Evolutionary conservation across 2,797 vertebrate genomes (phyloP), one percentile per base, ranked within the genome.

Genomic region (Chelon auratus): DNA sequence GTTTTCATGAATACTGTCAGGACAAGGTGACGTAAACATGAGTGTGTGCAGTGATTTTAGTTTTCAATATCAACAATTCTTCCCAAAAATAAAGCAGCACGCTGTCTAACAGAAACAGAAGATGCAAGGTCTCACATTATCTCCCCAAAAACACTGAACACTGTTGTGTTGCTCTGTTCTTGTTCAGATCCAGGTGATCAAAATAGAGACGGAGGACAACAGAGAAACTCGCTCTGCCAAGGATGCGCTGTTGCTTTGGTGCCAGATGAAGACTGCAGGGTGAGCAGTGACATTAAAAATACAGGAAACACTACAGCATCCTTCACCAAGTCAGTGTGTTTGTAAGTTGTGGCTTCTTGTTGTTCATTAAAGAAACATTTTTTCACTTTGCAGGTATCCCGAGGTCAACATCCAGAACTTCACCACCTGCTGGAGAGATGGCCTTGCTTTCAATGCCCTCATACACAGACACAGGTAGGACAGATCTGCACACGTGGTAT

Each of bases 401-500:
- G 96, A 97, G 77, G 96, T 98, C n/a, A 98, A 96, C 91, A 97
- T 99, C 88, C 96, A 98, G 90, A 99, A 99, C 92, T 99, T 99
- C 87, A 99, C 97, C 86, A 97, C 96, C 85, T 98, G 97, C 89
- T 99, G 97, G 97, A 94, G 95, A 81, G 97, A 98, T 0, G 97
- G 97, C 3, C 89, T 98, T 64, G 97, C 97, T 72, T 99, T 99
- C 86, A 99, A 97, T 0, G 97, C 97, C 1, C 97, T 99, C 79
- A 98, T 98, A 80, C 97, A 98, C 92, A 93, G 93, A 87, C 97
- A 99, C 95, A 95, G 97, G 97, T 98, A 74, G 15, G 10, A 26
- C 42, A 43, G 5, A 0, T 17, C 4, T 4, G 6, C 43, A 39
- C 37, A 39, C 11, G 12, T 13, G 4, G 40, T 14, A 43, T 6